phyloP scores from a whole-genome alignment of 2,113 vertebrate species.

The Prietella phreatophila region DNA sequence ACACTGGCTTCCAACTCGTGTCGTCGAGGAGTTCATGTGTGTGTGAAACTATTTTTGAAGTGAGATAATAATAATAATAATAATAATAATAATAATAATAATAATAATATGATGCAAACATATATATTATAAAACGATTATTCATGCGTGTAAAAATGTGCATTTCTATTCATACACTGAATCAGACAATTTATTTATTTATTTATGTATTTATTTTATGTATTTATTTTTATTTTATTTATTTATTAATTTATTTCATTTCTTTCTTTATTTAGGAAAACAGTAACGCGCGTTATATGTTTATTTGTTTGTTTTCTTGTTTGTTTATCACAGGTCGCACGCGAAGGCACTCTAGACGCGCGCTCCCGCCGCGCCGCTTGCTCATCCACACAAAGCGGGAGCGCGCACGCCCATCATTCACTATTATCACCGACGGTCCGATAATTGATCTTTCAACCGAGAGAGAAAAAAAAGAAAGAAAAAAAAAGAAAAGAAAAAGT shows the following conservation, averaged over 20 bases:
- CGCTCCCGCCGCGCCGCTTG: slow-evolving; percentile 46
- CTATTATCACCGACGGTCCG: slow-evolving; percentile 76
- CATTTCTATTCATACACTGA: neutral
- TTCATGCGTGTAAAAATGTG: neutral
- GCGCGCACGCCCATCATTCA: slow-evolving; percentile 66
- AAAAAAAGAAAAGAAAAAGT: slow-evolving; percentile 15
- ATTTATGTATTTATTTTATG: neutral
- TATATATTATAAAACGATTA: neutral
- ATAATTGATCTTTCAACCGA: slow-evolving; percentile 80
- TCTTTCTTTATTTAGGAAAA: neutral
- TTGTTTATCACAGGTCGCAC: neutral
- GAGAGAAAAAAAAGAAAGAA: slow-evolving; percentile 41
- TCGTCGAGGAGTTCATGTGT: slow-evolving; percentile 26
- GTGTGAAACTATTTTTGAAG: slow-evolving; percentile 40
- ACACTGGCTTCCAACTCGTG: slow-evolving; percentile 39
- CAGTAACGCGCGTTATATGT: neutral
- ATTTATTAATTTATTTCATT: too few relatives aligned
- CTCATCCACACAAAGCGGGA: slow-evolving; percentile 60
- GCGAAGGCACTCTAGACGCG: slow-evolving; percentile 32
- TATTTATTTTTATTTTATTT: too few relatives aligned
- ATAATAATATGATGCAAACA: neutral
- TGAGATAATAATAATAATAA: neutral
- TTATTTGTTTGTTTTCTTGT: neutral
- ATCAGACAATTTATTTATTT: neutral
- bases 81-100: too few relatives aligned